A percentile compares a stretch with the other conserved stretches of the same genome.
These are phyloP conservation scores for Ptychochromis oligacanthus DNA, from an alignment of 2,113 vertebrate genomes.

Conservation along the genomic window DNA sequence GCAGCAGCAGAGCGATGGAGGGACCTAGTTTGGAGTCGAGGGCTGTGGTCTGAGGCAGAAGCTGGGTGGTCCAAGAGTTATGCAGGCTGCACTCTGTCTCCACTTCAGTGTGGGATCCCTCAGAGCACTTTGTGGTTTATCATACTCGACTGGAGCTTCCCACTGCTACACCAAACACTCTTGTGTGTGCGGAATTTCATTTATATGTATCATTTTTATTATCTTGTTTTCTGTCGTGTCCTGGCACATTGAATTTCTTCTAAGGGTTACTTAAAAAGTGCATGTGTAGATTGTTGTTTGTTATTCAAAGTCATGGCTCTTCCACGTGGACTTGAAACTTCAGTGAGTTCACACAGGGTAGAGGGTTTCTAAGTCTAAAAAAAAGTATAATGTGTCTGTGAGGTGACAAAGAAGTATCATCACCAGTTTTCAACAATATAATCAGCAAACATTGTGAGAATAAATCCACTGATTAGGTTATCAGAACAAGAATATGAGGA, in stretches of 20 bases:
- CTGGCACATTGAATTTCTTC: slow-evolving; percentile 12
- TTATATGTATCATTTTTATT: slow-evolving; percentile 24
- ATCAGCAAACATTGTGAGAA: slow-evolving; percentile 51
- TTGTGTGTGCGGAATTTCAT: slow-evolving; percentile 25
- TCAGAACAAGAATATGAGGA: slow-evolving; percentile 46
- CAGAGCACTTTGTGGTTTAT: slow-evolving; percentile 66
- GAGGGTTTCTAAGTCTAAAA: background rate
- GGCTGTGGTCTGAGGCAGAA: slow-evolving; percentile 45
- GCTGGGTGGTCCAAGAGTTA: slow-evolving; percentile 62
- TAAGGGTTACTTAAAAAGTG: background rate
- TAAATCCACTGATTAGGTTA: slow-evolving; percentile 57
- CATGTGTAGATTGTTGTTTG: background rate
- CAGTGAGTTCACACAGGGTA: background rate
- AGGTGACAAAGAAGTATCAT: background rate
- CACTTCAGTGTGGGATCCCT: slow-evolving; percentile 58
- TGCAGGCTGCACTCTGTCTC: slow-evolving; percentile 29
- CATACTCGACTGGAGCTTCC: slow-evolving; percentile 62
- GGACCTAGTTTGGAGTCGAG: slow-evolving; percentile 27
- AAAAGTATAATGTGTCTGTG: background rate
- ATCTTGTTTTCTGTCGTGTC: slow-evolving; percentile 41
- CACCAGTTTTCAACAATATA: slow-evolving; percentile 28
- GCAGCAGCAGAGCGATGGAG: slow-evolving; percentile 2
- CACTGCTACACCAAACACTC: slow-evolving; percentile 42
- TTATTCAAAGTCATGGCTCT: slow-evolving; percentile 31
- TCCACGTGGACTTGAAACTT: slow-evolving; percentile 41